A percentile compares a stretch with the other conserved stretches of the same genome.
phyloP scores from a whole-genome alignment of 2,888 invertebrate genomes.

The Horisme vitalbata region DNA sequence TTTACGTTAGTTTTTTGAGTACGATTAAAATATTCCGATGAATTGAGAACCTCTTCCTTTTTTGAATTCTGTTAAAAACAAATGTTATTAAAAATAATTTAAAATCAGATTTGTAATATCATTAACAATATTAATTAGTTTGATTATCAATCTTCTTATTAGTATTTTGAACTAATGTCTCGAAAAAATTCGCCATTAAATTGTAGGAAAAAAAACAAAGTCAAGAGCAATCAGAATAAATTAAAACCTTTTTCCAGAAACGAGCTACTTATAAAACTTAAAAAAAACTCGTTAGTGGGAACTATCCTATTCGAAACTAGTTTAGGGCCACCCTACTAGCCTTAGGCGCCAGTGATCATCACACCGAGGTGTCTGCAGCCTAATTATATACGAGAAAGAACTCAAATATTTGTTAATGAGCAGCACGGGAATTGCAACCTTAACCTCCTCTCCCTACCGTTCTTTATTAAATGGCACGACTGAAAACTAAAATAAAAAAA shows the following conservation, averaged over 20 bases:
- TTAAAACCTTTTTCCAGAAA: constrained; percentile 4
- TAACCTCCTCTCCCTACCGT: not conserved
- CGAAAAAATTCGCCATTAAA: too few relatives aligned
- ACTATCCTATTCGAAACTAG: constrained; percentile 35
- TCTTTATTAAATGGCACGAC: not conserved
- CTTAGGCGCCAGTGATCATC: constrained; percentile 72
- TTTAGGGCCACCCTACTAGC: constrained; percentile 51
- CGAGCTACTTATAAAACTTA: not conserved
- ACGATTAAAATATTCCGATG: too few relatives aligned
- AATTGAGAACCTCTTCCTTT: too few relatives aligned
- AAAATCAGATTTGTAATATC: too few relatives aligned
- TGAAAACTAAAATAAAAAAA: not conserved
- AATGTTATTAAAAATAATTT: too few relatives aligned
- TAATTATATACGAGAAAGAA: constrained; percentile 76
- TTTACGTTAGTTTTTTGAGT: too few relatives aligned
- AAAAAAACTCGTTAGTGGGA: constrained; percentile 6
- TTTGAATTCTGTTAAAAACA: too few relatives aligned
- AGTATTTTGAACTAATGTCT: too few relatives aligned
- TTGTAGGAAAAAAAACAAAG: not conserved
- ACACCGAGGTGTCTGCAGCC: constrained; percentile 73
- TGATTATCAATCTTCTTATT: too few relatives aligned
- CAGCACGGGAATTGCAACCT: constrained; percentile 9
- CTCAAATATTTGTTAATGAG: constrained; percentile 64
- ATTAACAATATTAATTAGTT: too few relatives aligned
- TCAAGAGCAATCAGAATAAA: not conserved